phyloP scores from a whole-genome alignment of 2,113 vertebrate genomes.

The Mus pahari region DNA sequence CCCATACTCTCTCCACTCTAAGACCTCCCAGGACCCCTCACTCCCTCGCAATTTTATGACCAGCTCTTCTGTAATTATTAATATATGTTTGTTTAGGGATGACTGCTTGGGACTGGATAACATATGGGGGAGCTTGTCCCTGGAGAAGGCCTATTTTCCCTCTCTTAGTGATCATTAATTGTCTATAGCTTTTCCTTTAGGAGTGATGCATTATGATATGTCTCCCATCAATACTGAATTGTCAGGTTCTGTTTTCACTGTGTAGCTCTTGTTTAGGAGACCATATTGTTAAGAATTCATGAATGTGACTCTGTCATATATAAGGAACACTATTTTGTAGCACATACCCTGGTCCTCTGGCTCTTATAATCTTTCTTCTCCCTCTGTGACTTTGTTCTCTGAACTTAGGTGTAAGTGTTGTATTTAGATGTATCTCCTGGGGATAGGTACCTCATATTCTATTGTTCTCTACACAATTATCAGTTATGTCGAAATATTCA shows the following conservation, averaged over 20 bases:
- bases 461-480: neutral
- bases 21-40: neutral
- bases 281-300: neutral
- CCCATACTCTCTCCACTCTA: neutral
- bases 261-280: neutral
- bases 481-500: neutral
- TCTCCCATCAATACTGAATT: neutral
- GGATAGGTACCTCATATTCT: neutral
- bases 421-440: neutral
- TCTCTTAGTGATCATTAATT: neutral
- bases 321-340: neutral
- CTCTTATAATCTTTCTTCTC: neutral
- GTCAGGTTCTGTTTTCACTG: neutral
- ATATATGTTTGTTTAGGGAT: neutral
- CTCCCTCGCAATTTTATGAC: neutral
- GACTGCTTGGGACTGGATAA: neutral
- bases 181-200: neutral
- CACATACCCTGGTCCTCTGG: neutral
- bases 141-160: neutral
- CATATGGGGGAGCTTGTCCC: neutral
- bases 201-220: neutral
- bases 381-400: neutral
- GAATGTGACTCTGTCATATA: neutral
- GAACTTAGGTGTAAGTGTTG: neutral
- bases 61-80: neutral